Percentiles rank a stretch among this genome's conserved stretches.
These are phyloP conservation scores for Exaiptasia diaphana DNA, from an alignment of 64 coral and sea anemone genomes.

Conservation along the genomic window DNA sequence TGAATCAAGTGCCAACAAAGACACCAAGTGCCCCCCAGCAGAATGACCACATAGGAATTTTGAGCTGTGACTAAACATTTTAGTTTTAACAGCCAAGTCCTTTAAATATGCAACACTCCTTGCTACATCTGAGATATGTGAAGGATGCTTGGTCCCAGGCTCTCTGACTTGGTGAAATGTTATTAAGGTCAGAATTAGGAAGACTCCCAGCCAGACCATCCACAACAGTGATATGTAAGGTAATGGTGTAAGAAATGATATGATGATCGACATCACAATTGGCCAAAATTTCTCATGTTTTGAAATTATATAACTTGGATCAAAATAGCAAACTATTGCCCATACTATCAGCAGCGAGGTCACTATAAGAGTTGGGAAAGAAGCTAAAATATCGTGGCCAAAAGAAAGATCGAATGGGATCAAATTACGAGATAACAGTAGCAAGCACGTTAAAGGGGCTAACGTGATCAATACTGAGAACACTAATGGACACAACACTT, in stretches of 20 bases:
- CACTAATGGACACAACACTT: constrained; percentile 5
- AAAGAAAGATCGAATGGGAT: no score
- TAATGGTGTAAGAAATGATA: neutral
- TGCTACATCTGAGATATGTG: constrained; percentile 43
- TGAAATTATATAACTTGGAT: constrained; percentile 12
- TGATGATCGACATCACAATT: constrained; percentile 5
- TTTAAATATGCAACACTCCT: constrained; percentile 22
- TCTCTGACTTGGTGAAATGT: constrained; percentile 33
- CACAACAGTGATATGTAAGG: constrained; percentile 14
- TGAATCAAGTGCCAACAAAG: constrained; percentile 12
- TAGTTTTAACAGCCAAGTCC: neutral
- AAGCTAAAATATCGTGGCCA: no score
- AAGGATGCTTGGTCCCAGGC: constrained; percentile 25
- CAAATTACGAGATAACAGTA: neutral
- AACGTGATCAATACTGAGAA: constrained; percentile 26
- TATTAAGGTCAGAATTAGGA: constrained; percentile 18
- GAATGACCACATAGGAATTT: constrained; percentile 56
- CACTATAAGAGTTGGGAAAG: no score
- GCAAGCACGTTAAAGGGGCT: constrained; percentile 14
- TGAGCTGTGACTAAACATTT: neutral
- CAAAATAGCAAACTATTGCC: constrained; percentile 41
- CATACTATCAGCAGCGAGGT: constrained; percentile 34
- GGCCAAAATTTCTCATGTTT: constrained; percentile 8
- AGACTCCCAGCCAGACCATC: constrained; percentile 23
- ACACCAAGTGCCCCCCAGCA: constrained; percentile 53